Evolutionary conservation across 2,113 vertebrate genomes (phyloP).

Genomic region (Oceanodroma tethys): DNA sequence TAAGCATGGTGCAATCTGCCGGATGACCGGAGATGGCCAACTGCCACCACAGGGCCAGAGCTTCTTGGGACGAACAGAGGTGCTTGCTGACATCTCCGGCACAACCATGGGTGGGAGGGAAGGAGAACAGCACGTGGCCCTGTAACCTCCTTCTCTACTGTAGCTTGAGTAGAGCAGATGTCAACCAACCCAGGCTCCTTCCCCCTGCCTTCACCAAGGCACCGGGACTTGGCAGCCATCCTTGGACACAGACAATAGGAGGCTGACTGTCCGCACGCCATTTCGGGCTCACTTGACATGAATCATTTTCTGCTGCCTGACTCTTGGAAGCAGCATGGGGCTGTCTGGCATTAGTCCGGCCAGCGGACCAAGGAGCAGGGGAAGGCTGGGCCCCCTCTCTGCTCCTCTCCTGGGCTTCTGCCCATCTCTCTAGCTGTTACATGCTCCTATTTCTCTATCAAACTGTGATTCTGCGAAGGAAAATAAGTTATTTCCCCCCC

Average conservation of each 20-base stretch:
- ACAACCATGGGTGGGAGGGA: background rate
- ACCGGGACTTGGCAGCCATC: constrained; percentile 52
- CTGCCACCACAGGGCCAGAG: background rate
- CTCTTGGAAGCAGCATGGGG: background rate
- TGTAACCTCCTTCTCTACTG: background rate
- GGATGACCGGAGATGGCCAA: background rate
- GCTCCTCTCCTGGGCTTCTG: background rate
- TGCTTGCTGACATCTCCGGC: background rate
- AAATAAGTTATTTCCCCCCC: background rate
- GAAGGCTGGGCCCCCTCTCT: background rate
- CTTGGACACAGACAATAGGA: constrained; percentile 64
- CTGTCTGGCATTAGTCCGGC: background rate
- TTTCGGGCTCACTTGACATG: background rate
- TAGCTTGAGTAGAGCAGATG: constrained; percentile 52
- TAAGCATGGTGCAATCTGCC: background rate
- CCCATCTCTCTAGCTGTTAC: background rate
- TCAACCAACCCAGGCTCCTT: constrained; percentile 36
- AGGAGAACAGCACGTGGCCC: background rate
- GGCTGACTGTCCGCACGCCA: constrained; percentile 22
- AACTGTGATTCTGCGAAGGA: background rate
- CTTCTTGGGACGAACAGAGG: accelerated
- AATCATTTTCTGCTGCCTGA: background rate
- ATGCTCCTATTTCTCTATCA: background rate
- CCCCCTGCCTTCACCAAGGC: constrained; percentile 1
- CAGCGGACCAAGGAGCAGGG: background rate